A percentile compares a stretch with the other conserved stretches of the same genome.
These are phyloP conservation scores for Subacronicta megacephala DNA, from an alignment of 2,888 invertebrate genomes.

Conservation along the genomic window DNA sequence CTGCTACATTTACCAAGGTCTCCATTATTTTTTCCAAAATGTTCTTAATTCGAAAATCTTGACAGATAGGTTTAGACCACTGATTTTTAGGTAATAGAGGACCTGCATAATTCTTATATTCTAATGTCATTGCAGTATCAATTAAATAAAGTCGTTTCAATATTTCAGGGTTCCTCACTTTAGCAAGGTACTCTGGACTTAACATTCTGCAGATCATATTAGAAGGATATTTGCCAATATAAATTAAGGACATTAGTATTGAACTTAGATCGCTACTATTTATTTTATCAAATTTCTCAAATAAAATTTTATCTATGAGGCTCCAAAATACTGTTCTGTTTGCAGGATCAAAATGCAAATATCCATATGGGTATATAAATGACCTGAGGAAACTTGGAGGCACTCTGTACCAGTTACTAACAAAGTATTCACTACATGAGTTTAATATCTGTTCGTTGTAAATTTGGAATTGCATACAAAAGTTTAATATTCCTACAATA, in stretches of 20 bases:
- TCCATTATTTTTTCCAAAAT: constrained; percentile 83
- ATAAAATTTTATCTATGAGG: constrained; percentile 86
- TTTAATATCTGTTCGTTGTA: constrained; percentile 89
- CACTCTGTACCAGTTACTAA: constrained; percentile 80
- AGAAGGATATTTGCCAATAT: constrained; percentile 90
- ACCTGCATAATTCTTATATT: constrained; percentile 89
- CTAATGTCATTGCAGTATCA: constrained; percentile 91
- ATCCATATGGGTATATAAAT: constrained; percentile 90
- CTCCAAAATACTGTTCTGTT: constrained; percentile 89
- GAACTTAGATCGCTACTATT: constrained; percentile 89
- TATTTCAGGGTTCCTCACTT: constrained; percentile 81
- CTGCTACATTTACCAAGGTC: constrained; percentile 79
- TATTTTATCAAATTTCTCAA: constrained; percentile 89
- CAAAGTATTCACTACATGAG: constrained; percentile 89
- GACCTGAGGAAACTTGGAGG: constrained; percentile 88
- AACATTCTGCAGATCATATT: constrained; percentile 90
- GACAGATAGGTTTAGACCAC: constrained; percentile 83
- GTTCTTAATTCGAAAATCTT: constrained; percentile 88
- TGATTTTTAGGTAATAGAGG: constrained; percentile 89
- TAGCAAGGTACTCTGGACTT: constrained; percentile 90
- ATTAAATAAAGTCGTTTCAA: constrained; percentile 90
- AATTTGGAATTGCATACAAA: constrained; percentile 90
- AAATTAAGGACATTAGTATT: constrained; percentile 91
- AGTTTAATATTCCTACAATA: constrained; percentile 90
- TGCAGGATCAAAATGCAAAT: constrained; percentile 88